These are phyloP conservation scores for Caenorhabditis zanzibari DNA, from an alignment of 2,888 invertebrate genomes.

Conservation along the genomic window DNA sequence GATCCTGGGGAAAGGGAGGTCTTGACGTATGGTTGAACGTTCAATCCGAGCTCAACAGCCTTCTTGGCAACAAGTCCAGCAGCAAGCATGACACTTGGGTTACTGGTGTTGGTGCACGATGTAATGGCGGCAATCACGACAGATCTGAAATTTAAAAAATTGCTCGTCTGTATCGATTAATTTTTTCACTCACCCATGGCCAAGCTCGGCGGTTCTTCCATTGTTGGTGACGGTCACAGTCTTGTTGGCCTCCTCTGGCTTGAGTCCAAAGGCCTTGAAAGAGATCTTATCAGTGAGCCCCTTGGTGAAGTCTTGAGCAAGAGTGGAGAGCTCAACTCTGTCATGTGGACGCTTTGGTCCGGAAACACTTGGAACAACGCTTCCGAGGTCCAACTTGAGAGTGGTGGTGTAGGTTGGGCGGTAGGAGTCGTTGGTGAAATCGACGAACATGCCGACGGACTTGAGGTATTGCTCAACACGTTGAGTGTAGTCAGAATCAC, in stretches of 20 bases:
- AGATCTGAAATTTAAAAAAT: slow-evolving; percentile 85
- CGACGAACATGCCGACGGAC: slow-evolving; percentile 90
- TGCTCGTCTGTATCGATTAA: too few relatives aligned
- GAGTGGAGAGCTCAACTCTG: slow-evolving; percentile 89
- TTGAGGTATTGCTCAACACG: slow-evolving; percentile 89
- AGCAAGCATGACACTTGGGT: slow-evolving; percentile 98
- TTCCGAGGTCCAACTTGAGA: slow-evolving; percentile 91
- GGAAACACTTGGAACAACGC: slow-evolving; percentile 95
- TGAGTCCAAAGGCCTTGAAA: slow-evolving; percentile 83
- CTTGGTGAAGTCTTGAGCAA: slow-evolving; percentile 92
- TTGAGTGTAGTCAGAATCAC: slow-evolving; percentile 72
- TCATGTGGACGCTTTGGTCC: slow-evolving; percentile 99
- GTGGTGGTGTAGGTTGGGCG: slow-evolving; percentile 80
- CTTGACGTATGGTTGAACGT: slow-evolving; percentile 94
- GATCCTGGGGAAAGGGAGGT: slow-evolving; percentile 97
- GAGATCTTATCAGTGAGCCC: slow-evolving; percentile 92
- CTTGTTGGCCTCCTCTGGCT: slow-evolving; percentile 75
- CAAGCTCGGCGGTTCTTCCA: slow-evolving; percentile 67
- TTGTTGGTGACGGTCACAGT: slow-evolving; percentile 69
- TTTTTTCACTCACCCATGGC: slow-evolving; percentile 62
- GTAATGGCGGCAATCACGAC: slow-evolving; percentile 98
- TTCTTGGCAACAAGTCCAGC: slow-evolving; percentile 87
- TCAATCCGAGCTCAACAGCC: slow-evolving; percentile 91
- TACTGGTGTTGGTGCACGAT: slow-evolving; percentile 97
- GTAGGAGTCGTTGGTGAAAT: slow-evolving; percentile 87